A percentile compares a stretch with the other conserved stretches of the same genome.
Conservation (phyloP, 2,113 vertebrate genomes). For the Cephalopterus ornatus region DNA sequence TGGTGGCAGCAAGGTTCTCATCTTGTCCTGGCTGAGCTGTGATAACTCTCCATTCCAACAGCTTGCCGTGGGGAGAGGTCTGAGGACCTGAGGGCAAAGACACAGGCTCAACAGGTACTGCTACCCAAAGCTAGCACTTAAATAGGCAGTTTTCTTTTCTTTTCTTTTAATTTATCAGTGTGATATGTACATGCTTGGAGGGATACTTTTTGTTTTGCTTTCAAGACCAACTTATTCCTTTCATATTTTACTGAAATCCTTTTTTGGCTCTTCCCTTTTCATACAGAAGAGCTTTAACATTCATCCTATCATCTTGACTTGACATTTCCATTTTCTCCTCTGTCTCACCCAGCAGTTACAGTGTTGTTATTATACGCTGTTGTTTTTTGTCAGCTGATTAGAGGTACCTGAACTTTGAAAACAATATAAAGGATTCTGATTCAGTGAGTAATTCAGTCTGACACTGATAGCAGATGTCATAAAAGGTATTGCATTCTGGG, state of each 20-base stretch:
- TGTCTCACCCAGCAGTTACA: not conserved
- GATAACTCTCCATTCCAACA: not conserved
- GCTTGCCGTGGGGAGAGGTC: not conserved
- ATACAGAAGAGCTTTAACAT: not conserved
- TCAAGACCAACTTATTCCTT: not conserved
- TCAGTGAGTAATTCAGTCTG: not conserved
- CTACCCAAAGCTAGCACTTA: not conserved
- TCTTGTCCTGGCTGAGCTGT: not conserved
- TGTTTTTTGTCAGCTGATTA: not conserved
- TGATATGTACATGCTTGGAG: not conserved
- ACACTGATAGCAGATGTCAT: not conserved
- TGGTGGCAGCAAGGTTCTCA: not conserved
- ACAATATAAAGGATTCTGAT: not conserved
- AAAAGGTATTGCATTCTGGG: not conserved
- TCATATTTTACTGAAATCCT: not conserved
- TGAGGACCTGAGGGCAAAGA: not conserved
- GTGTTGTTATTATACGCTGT: not conserved
- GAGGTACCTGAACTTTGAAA: not conserved
- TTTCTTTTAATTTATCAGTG: not conserved
- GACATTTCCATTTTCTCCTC: not conserved
- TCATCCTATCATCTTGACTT: not conserved
- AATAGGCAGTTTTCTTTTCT: not conserved
- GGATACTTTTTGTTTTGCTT: not conserved
- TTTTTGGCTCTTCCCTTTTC: not conserved
- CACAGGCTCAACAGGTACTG: not conserved